These are phyloP conservation scores for Columba guinea DNA, from an alignment of 2,797 vertebrate species.

Conservation along the genomic window DNA sequence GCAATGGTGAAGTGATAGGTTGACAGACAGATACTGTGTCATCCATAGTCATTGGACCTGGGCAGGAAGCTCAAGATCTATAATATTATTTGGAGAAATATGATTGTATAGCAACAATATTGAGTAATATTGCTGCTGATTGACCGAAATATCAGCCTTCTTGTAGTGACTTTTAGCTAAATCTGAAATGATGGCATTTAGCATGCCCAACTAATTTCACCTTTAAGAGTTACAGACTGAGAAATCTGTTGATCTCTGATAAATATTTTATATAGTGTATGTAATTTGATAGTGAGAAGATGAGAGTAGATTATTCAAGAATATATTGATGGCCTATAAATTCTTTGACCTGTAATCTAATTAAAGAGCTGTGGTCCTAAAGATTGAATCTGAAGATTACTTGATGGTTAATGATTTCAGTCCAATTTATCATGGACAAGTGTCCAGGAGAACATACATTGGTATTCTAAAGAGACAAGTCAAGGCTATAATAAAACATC, in stretches of 20 bases:
- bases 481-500: background rate
- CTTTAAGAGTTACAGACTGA: background rate
- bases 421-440: background rate
- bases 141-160: background rate
- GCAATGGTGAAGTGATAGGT: background rate
- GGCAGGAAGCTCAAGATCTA: background rate
- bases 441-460: background rate
- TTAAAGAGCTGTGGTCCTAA: background rate
- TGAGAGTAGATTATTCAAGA: slow-evolving; percentile 10
- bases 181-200: background rate
- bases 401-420: slow-evolving; percentile 1
- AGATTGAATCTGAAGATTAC: background rate
- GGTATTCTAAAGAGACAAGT: background rate
- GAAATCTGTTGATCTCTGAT: background rate
- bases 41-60: background rate
- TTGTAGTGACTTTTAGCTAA: background rate
- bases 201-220: background rate
- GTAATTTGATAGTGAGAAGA: slow-evolving; percentile 30
- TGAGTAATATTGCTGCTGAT: background rate
- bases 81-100: background rate
- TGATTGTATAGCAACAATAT: background rate
- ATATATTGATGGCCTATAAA: background rate
- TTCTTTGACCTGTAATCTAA: slow-evolving; percentile 11
- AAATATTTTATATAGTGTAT: slow-evolving; percentile 4
- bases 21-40: background rate